These are phyloP conservation scores for Nannobrachium achirus DNA, from an alignment of 2,113 vertebrate species.

Conservation along the genomic window DNA sequence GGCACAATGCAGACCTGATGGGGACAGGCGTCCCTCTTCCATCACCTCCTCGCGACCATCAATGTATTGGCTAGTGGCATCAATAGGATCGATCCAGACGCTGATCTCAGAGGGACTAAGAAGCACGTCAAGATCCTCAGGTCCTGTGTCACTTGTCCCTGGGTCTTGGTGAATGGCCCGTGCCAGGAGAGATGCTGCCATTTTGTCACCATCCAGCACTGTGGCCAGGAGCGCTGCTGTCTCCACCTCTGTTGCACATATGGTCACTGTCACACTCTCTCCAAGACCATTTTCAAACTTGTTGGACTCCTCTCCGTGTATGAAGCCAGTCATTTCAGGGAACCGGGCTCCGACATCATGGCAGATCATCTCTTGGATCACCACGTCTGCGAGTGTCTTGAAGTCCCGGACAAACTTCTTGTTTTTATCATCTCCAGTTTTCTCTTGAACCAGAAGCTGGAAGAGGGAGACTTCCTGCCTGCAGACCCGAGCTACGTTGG, in stretches of 20 bases:
- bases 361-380: constrained; percentile 89
- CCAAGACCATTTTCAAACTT: constrained; percentile 90
- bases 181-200: constrained; percentile 73
- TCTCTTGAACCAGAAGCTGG: constrained; percentile 87
- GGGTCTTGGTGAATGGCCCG: constrained; percentile 76
- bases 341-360: constrained; percentile 84
- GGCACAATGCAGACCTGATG: constrained; percentile 79
- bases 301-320: constrained; percentile 89
- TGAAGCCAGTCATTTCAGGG: constrained; percentile 84
- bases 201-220: constrained; percentile 73
- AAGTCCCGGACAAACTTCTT: constrained; percentile 88
- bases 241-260: constrained; percentile 74
- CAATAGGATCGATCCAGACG: constrained; percentile 84
- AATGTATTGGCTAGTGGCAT: constrained; percentile 82
- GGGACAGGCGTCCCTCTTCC: constrained; percentile 65
- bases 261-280: constrained; percentile 75
- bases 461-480: constrained; percentile 84
- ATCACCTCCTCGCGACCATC: constrained; percentile 70
- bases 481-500: constrained; percentile 84
- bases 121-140: constrained; percentile 61
- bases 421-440: constrained; percentile 85
- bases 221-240: constrained; percentile 66
- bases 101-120: constrained; percentile 70
- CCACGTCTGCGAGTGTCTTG: constrained; percentile 85
- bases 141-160: constrained; percentile 35